Evolutionary conservation across 2,888 invertebrate genomes (phyloP), one percentile per base, ranked within the genome.

Genomic region (Andrena camellia): DNA sequence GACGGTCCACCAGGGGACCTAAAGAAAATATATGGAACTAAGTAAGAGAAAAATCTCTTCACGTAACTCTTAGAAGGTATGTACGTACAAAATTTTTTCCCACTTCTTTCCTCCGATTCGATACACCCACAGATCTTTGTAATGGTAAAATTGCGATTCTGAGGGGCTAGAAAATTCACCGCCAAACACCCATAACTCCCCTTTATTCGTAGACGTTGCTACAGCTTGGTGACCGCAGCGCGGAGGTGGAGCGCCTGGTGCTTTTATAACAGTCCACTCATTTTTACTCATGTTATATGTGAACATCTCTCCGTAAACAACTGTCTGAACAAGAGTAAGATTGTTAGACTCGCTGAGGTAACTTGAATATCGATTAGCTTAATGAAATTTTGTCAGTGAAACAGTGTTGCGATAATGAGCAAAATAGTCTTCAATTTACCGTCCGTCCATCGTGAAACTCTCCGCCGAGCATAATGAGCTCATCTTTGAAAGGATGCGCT

Each of bases 61-160:
- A 8, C 7, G 23, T 35, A 71, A 50, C 29, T 10, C 0, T 62
- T 62, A 52, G 8, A 23, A 26, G 8, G 2, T 13, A 17, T 42
- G 6, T 26, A 90, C 94, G 52, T 86, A 92, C 91, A 85, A 84
- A 90, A 97, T 95, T 95, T 98, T 98, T 90, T 98, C 97, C 99
- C 99, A 99, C 92, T 96, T 96, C 87, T 96, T 96, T 0, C 96
- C 95, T 48, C 95, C 95, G 0, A 98, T 93, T 86, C 97, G 97
- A 92, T 96, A 97, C 74, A 97, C 96, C 98, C 99, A 99, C 0
- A 99, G 95, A 93, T 99, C 99, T 92, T 96, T 97, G 94, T 98
- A 99, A 93, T 99, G 99, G 92, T 98, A 97, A 94, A 98, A 99
- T 94, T 99, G 99, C 23, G 97, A 96, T 92, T 98, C 98, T 0